Base-by-base conservation (phyloP, 2,797 vertebrate genomes). In the Hippocampus kuda region DNA sequence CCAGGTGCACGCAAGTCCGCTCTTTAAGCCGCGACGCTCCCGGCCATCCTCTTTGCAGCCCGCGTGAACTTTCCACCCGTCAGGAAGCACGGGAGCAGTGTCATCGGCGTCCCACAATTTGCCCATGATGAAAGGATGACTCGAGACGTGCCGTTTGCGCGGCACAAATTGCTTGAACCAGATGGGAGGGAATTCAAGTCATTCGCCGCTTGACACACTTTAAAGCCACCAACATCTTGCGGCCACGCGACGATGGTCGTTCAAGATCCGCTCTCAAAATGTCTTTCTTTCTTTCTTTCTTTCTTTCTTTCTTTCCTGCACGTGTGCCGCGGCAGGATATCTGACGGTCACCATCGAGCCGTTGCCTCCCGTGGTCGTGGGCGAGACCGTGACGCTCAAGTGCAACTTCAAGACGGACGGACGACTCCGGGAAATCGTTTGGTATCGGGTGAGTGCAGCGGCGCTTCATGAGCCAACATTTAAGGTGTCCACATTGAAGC, bases 321-420 rank as follows among this genome's bases (percentile, higher is more conserved):
- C 12, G 41, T 64, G 38, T 44, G 62, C 66, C 61, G 70, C 75
- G 70, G 1, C 83, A 99, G 97, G 93, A 80, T 99, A 99, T 89
- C 84, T 99, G 90, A 99, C 96, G 0, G 97, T 99, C 77, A 98
- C 92, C 87, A 99, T 99, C 8, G 97, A 99, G 84, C 96, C 96
- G 0, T 90, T 98, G 79, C 94, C 95, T 0, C 97, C 97, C 1
- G 94, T 99, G 76, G 96, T 99, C 70, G 95, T 96, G 64, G 97
- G 96, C 72, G 97, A 99, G 12, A 94, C 96, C 0, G 96, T 98
- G 79, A 98, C 96, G 13, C 88, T 99, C 80, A 98, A 98, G 92
- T 99, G 97, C 82, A 99, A 99, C 93, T 98, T 98, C 92, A 97
- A 97, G 90, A 99, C 97, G 0, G 97, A 99, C 56, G 96, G 97